phyloP scores from a whole-genome alignment of 1,140 invertebrate species.

The Microplitis demolitor region DNA sequence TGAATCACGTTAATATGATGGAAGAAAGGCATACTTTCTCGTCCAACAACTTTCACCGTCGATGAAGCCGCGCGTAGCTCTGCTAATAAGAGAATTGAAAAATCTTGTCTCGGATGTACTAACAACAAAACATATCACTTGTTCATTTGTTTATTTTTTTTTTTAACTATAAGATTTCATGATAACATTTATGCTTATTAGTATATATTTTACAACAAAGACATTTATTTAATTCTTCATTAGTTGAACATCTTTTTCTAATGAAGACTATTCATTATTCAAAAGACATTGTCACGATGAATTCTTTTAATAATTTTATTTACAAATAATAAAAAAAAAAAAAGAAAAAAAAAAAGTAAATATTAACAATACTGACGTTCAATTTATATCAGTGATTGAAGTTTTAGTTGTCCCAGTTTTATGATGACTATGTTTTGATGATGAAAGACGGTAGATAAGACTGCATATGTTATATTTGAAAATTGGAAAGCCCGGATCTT shows the following conservation, averaged over 20 bases:
- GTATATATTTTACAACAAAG: too few relatives aligned
- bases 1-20: conserved; percentile 53
- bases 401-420: not conserved
- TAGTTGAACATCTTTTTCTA: too few relatives aligned
- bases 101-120: conserved; percentile 37
- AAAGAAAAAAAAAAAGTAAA: not conserved
- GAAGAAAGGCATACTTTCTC: conserved; percentile 62
- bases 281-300: too few relatives aligned
- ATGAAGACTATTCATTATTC: too few relatives aligned
- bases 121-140: conserved; percentile 12
- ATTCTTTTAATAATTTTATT: not conserved
- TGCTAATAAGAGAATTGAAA: conserved; percentile 44
- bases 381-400: not conserved
- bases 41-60: conserved; percentile 60
- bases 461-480: conserved; percentile 6
- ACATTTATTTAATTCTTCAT: too few relatives aligned
- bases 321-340: not conserved
- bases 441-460: conserved; percentile 2
- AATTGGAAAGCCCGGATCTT: conserved; percentile 24
- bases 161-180: too few relatives aligned
- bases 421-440: not conserved
- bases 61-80: conserved; percentile 46
- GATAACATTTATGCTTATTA: too few relatives aligned
- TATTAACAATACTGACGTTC: not conserved
- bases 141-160: not conserved